A percentile compares a stretch with the other conserved stretches of the same genome.
phyloP scores from a whole-genome alignment of 2,888 invertebrate genomes.

The Eucera pruinosa region DNA sequence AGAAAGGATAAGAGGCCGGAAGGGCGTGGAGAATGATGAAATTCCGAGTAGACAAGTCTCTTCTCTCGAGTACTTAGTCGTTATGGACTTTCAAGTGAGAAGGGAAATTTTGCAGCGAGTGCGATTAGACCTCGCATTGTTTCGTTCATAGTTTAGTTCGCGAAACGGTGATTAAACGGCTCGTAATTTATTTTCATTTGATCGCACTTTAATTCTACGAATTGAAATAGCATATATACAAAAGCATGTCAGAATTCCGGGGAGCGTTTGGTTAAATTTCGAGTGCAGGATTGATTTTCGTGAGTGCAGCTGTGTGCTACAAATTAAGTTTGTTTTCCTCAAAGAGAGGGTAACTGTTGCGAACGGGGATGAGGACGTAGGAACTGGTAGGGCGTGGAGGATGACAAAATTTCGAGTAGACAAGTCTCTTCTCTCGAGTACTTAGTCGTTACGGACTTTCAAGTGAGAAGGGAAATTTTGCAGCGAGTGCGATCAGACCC shows the following conservation, averaged over 20 bases:
- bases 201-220: neutral
- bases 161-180: neutral
- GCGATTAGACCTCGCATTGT: slow-evolving; percentile 33
- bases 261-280: neutral
- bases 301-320: slow-evolving; percentile 10
- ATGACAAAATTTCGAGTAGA: slow-evolving; percentile 67
- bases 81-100: slow-evolving; percentile 46
- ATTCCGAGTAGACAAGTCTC: slow-evolving; percentile 67
- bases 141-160: slow-evolving; percentile 33
- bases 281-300: slow-evolving; percentile 8
- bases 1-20: slow-evolving; percentile 31
- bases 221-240: neutral
- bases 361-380: neutral
- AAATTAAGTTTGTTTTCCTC: slow-evolving; percentile 44
- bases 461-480: slow-evolving; percentile 47
- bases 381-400: slow-evolving; percentile 49
- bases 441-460: slow-evolving; percentile 56
- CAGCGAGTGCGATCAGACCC: slow-evolving; percentile 16
- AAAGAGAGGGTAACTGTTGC: slow-evolving; percentile 36
- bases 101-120: slow-evolving; percentile 42
- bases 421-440: slow-evolving; percentile 59
- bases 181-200: slow-evolving; percentile 24
- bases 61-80: slow-evolving; percentile 60
- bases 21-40: slow-evolving; percentile 59
- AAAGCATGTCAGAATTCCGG: no score